phyloP scores from a whole-genome alignment of 1,140 invertebrate genomes.

The Temnothorax curvispinosus region DNA sequence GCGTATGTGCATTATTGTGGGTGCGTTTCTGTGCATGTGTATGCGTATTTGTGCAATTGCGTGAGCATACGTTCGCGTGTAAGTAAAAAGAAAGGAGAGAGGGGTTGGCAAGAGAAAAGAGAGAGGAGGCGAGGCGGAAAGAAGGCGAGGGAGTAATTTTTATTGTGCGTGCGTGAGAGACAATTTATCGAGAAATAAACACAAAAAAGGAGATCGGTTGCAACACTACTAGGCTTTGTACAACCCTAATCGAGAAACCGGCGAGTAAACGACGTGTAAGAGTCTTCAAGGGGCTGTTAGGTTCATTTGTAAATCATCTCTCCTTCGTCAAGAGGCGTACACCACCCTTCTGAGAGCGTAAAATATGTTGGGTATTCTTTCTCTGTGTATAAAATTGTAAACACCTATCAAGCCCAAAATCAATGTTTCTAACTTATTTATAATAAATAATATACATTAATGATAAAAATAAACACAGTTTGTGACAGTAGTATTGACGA shows the following conservation, averaged over 20 bases:
- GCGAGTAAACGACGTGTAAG: constrained; percentile 74
- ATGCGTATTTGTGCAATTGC: constrained; percentile 51
- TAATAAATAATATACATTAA: constrained; percentile 86
- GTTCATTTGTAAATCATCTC: constrained; percentile 87
- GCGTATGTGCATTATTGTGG: constrained; percentile 9
- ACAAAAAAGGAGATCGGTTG: constrained; percentile 41
- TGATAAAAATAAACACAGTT: constrained; percentile 84
- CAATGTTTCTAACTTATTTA: constrained; percentile 86
- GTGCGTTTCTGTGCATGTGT: constrained; percentile 24
- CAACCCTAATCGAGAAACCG: constrained; percentile 61
- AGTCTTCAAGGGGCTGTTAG: constrained; percentile 78
- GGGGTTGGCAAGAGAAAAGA: constrained; percentile 52
- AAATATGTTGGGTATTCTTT: constrained; percentile 82
- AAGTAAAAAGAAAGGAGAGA: constrained; percentile 50
- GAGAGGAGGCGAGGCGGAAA: constrained; percentile 2
- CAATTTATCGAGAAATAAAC: constrained; percentile 64
- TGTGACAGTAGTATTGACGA: constrained; percentile 78
- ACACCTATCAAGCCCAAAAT: constrained; percentile 82
- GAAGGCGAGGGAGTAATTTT: constrained; percentile 34
- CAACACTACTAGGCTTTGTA: constrained; percentile 61
- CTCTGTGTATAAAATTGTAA: constrained; percentile 85
- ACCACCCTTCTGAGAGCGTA: constrained; percentile 85
- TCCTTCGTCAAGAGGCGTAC: constrained; percentile 85
- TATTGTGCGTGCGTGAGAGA: constrained; percentile 49
- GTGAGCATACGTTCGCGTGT: background rate